Evolutionary conservation across 2,113 vertebrate genomes (phyloP).

Genomic region (Halichoeres trimaculatus): DNA sequence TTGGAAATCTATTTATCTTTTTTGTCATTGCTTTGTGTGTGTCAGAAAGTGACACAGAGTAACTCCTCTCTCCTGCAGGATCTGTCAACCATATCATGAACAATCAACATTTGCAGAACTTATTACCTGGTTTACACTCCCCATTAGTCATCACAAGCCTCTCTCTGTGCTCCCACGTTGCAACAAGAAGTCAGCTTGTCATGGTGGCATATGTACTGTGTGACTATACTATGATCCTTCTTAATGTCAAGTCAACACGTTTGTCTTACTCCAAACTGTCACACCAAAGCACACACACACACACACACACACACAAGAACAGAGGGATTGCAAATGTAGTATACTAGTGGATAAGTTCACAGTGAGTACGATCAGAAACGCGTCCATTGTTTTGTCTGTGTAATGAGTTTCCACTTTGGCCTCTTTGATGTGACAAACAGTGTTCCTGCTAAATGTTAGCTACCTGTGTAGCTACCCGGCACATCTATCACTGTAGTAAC

Average conservation of each 20-base stretch:
- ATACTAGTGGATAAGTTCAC: neutral
- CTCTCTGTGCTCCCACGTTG: neutral
- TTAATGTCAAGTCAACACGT: conserved; percentile 52
- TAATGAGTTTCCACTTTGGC: neutral
- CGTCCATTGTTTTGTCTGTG: conserved; percentile 13
- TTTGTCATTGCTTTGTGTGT: no score
- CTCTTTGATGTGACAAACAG: neutral
- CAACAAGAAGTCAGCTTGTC: conserved; percentile 3
- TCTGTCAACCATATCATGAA: conserved; percentile 20
- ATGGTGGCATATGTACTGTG: conserved; percentile 4
- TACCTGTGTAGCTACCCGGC: no score
- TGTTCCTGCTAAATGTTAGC: no score
- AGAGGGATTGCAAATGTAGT: conserved; percentile 18
- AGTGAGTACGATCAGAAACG: conserved; percentile 16
- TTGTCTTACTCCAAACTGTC: conserved; percentile 37
- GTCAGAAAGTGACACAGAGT: neutral
- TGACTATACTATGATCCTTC: conserved; percentile 14
- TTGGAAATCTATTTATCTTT: no score
- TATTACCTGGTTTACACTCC: conserved; percentile 37
- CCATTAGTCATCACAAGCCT: conserved; percentile 29
- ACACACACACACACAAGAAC: conserved; percentile 43
- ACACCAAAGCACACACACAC: conserved; percentile 12
- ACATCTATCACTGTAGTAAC: no score
- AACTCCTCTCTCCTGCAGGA: conserved; percentile 12
- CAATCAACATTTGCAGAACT: conserved; percentile 56